Evolutionary conservation across 2,888 invertebrate genomes (phyloP).

Genomic region (Alentia gelatinosa): DNA sequence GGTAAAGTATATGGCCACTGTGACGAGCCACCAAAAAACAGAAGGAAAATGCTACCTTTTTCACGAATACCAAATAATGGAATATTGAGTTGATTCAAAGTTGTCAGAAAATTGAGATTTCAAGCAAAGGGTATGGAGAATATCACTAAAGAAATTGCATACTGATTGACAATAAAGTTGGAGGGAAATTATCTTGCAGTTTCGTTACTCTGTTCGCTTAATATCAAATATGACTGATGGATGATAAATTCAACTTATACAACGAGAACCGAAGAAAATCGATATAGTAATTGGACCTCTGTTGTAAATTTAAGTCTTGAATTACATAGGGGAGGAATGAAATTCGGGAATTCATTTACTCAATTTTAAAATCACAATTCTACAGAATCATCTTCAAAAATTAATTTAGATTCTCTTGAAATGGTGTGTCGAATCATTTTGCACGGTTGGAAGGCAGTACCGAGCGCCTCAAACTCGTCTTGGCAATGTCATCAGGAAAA

Average conservation of each 20-base stretch:
- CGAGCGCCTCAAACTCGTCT: no score
- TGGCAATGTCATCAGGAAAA: no score
- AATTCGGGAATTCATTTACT: background rate
- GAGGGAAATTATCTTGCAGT: background rate
- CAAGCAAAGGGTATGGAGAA: background rate
- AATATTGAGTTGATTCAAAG: background rate
- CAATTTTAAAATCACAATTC: constrained; percentile 22
- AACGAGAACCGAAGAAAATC: constrained; percentile 23
- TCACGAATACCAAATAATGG: background rate
- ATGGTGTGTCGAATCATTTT: constrained; percentile 41
- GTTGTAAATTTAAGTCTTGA: background rate
- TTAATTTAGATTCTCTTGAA: constrained; percentile 44
- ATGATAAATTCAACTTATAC: constrained; percentile 39
- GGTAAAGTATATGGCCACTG: no score
- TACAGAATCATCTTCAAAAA: constrained; percentile 20
- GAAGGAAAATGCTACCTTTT: background rate
- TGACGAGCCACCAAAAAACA: background rate
- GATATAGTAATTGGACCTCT: background rate
- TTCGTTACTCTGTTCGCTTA: background rate
- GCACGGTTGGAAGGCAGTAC: no score
- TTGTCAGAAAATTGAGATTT: background rate
- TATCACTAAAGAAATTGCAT: background rate
- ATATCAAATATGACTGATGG: background rate
- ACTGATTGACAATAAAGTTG: background rate
- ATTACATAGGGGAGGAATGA: background rate